Percentiles rank a stretch among this genome's conserved stretches.
Evolutionary conservation across 2,888 invertebrate genomes (phyloP).

Genomic region (Belgica antarctica): DNA sequence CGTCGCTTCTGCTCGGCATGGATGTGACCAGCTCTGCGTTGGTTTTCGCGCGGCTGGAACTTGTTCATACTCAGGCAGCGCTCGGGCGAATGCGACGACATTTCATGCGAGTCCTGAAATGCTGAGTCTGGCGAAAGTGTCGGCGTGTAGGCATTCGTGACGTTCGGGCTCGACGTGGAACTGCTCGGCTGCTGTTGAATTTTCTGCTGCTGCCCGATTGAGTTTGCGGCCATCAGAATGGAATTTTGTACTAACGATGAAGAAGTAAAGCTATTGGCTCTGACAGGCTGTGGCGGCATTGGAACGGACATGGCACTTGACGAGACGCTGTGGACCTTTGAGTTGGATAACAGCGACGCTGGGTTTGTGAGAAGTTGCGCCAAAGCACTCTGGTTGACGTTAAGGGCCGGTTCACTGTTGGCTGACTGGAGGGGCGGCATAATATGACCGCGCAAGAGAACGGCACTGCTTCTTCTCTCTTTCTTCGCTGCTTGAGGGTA

Average conservation of each 20-base stretch:
- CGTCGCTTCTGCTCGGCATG: slow-evolving; percentile 95
- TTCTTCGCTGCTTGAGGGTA: slow-evolving; percentile 49
- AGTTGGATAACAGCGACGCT: slow-evolving; percentile 33
- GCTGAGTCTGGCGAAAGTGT: slow-evolving; percentile 52
- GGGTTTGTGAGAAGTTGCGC: slow-evolving; percentile 72
- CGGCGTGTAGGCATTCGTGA: slow-evolving; percentile 45
- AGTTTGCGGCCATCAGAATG: slow-evolving; percentile 40
- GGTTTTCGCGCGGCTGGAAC: slow-evolving; percentile 62
- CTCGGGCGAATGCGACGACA: slow-evolving; percentile 62
- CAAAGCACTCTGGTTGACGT: slow-evolving; percentile 69
- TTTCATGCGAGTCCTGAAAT: slow-evolving; percentile 51
- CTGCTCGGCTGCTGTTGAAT: slow-evolving; percentile 46
- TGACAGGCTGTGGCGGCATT: slow-evolving; percentile 18
- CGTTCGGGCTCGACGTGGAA: slow-evolving; percentile 44
- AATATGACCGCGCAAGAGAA: slow-evolving; percentile 47
- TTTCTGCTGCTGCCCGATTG: slow-evolving; percentile 45
- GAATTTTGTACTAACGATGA: slow-evolving; percentile 45
- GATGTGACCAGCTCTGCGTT: slow-evolving; percentile 82
- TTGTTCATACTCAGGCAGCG: slow-evolving; percentile 48
- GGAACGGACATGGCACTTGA: slow-evolving; percentile 49
- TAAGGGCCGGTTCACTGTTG: slow-evolving; percentile 72
- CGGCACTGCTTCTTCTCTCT: slow-evolving; percentile 51
- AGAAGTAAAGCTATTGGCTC: slow-evolving; percentile 44
- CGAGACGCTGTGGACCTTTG: slow-evolving; percentile 48
- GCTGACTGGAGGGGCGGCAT: slow-evolving; percentile 69